Evolutionary conservation across 2,797 vertebrate species (phyloP).

Genomic region (Crenichthys baileyi): DNA sequence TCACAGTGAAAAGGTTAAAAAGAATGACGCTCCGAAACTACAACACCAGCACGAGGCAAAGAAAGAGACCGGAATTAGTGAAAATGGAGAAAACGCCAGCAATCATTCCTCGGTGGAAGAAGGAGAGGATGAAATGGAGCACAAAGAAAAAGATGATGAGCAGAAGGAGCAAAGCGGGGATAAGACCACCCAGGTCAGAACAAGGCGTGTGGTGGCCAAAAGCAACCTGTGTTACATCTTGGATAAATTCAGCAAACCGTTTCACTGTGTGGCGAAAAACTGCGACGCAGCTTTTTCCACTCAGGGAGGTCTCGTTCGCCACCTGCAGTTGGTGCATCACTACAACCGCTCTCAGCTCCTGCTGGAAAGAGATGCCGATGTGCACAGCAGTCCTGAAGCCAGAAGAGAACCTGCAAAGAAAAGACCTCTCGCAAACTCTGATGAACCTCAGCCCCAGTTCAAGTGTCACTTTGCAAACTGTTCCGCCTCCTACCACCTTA

Average conservation of each 20-base stretch:
- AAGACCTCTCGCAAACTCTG: conserved; percentile 54
- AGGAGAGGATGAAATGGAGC: conserved; percentile 76
- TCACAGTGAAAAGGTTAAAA: conserved; percentile 35
- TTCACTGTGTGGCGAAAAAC: conserved; percentile 94
- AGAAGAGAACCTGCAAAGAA: conserved; percentile 83
- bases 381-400: conserved; percentile 67
- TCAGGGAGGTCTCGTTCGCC: conserved; percentile 91
- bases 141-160: conserved; percentile 64
- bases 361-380: conserved; percentile 87
- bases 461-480: conserved; percentile 90
- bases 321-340: conserved; percentile 91
- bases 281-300: conserved; percentile 92
- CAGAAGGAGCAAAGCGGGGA: conserved; percentile 77
- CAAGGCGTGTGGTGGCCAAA: conserved; percentile 89
- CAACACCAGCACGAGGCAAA: conserved; percentile 51
- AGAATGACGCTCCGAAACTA: conserved; percentile 42
- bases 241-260: conserved; percentile 94
- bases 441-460: conserved; percentile 85
- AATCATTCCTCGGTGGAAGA: conserved; percentile 64
- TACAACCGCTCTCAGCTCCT: conserved; percentile 94
- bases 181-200: conserved; percentile 82
- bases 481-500: conserved; percentile 88
- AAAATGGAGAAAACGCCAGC: conserved; percentile 74
- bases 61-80: conserved; percentile 16
- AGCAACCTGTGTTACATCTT: conserved; percentile 92